A percentile compares a stretch with the other conserved stretches of the same genome.
phyloP scores from a whole-genome alignment of 2,888 invertebrate genomes.

The Linnaemya vulpina region DNA sequence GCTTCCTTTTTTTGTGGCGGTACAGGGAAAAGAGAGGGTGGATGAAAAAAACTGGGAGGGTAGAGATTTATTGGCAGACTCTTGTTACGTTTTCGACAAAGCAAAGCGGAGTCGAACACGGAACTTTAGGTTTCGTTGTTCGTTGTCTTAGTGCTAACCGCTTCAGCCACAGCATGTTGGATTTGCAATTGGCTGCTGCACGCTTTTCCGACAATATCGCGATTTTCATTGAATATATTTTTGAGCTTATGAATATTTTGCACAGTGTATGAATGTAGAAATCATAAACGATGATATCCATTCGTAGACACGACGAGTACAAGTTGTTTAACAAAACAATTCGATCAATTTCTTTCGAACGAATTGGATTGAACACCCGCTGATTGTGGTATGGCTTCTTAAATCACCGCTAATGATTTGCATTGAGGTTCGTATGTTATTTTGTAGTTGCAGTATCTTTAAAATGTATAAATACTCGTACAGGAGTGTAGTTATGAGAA shows the following conservation, averaged over 20 bases:
- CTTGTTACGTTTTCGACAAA: too few species aligned
- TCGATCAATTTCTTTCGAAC: constrained; percentile 70
- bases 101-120: too few species aligned
- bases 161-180: too few species aligned
- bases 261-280: constrained; percentile 10
- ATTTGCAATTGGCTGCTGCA: too few species aligned
- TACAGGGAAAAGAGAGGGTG: too few species aligned
- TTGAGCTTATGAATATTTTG: not conserved
- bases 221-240: not conserved
- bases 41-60: too few species aligned
- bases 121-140: too few species aligned
- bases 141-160: too few species aligned
- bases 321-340: constrained; percentile 61
- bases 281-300: constrained; percentile 23
- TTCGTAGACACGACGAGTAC: constrained; percentile 30
- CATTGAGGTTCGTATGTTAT: constrained; percentile 19
- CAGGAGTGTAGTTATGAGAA: constrained; percentile 32
- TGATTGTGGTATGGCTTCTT: constrained; percentile 77
- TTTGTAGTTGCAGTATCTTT: constrained; percentile 33
- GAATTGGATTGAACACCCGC: constrained; percentile 79
- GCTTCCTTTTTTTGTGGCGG: too few species aligned
- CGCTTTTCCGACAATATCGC: too few species aligned
- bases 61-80: too few species aligned
- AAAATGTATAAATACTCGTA: constrained; percentile 44
- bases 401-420: constrained; percentile 70